A percentile compares a stretch with the other conserved stretches of the same genome.
phyloP scores from a whole-genome alignment of 2,797 vertebrate species.

The Enteromius thamalakanensis region DNA sequence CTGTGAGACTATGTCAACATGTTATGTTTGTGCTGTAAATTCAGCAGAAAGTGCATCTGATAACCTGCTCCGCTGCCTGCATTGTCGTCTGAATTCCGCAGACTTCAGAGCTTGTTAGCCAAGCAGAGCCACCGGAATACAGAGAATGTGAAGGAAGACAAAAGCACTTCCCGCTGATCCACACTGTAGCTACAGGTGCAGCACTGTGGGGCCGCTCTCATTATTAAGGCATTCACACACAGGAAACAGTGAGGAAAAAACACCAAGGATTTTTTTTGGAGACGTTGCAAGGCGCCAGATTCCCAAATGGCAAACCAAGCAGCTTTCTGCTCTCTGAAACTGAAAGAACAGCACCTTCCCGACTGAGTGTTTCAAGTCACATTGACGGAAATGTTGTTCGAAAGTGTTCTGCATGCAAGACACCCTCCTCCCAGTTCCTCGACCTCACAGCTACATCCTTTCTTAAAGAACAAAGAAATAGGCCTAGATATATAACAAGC shows the following conservation, averaged over 20 bases:
- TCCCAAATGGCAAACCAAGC: slow-evolving; percentile 36
- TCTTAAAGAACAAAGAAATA: slow-evolving; percentile 51
- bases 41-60: background rate
- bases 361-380: slow-evolving; percentile 33
- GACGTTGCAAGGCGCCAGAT: background rate
- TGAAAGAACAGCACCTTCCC: slow-evolving; percentile 36
- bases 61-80: background rate
- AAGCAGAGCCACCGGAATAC: slow-evolving; percentile 7
- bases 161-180: slow-evolving; percentile 42
- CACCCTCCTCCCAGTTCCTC: slow-evolving; percentile 51
- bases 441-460: slow-evolving; percentile 71
- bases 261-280: slow-evolving; percentile 34
- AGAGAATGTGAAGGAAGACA: slow-evolving; percentile 18
- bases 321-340: slow-evolving; percentile 39
- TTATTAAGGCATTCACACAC: slow-evolving; percentile 48
- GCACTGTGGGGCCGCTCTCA: slow-evolving; percentile 59
- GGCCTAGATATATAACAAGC: slow-evolving; percentile 60
- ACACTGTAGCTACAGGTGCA: slow-evolving; percentile 58
- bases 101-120: slow-evolving; percentile 32
- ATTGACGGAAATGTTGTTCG: slow-evolving; percentile 54
- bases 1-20: background rate
- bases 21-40: slow-evolving; percentile 1
- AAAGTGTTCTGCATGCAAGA: slow-evolving; percentile 67
- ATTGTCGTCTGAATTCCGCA: slow-evolving; percentile 16
- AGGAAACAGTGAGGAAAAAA: slow-evolving; percentile 28